These are phyloP conservation scores for Liopterus haemorrhoidalis DNA, from an alignment of 2,888 invertebrate species.

Conservation along the genomic window DNA sequence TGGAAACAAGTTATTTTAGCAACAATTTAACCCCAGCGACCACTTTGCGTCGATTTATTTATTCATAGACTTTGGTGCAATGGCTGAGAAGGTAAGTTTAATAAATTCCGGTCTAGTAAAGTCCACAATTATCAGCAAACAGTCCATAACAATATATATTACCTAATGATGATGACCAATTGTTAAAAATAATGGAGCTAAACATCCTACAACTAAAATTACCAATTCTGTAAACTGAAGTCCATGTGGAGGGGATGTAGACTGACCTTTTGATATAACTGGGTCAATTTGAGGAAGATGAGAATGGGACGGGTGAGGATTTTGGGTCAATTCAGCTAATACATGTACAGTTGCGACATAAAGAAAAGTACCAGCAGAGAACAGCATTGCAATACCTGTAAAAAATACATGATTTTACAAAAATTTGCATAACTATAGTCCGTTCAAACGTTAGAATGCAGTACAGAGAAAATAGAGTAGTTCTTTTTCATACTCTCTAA, in stretches of 20 bases:
- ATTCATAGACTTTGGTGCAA: background rate
- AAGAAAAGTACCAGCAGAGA: slow-evolving; percentile 97
- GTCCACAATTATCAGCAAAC: background rate
- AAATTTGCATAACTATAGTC: background rate
- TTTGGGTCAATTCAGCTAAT: slow-evolving; percentile 81
- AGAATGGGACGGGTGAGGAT: slow-evolving; percentile 46
- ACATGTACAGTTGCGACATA: slow-evolving; percentile 99
- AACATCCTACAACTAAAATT: slow-evolving; percentile 77
- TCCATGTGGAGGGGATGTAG: slow-evolving; percentile 41
- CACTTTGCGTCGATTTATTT: no score
- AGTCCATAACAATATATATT: slow-evolving; percentile 44
- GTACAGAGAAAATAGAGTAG: no score
- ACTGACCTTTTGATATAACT: slow-evolving; percentile 24
- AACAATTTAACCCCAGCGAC: no score
- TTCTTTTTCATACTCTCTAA: no score
- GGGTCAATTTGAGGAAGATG: slow-evolving; percentile 44
- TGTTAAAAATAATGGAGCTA: slow-evolving; percentile 84
- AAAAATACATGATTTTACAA: slow-evolving; percentile 20
- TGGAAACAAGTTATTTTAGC: no score
- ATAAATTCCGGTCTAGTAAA: slow-evolving; percentile 1
- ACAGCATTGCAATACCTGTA: slow-evolving; percentile 87
- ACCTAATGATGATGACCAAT: slow-evolving; percentile 82
- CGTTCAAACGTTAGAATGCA: no score
- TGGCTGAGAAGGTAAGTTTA: no score
- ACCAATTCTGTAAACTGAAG: slow-evolving; percentile 74